phyloP scores from a whole-genome alignment of 1,140 invertebrate species.

The Temnothorax nylanderi region DNA sequence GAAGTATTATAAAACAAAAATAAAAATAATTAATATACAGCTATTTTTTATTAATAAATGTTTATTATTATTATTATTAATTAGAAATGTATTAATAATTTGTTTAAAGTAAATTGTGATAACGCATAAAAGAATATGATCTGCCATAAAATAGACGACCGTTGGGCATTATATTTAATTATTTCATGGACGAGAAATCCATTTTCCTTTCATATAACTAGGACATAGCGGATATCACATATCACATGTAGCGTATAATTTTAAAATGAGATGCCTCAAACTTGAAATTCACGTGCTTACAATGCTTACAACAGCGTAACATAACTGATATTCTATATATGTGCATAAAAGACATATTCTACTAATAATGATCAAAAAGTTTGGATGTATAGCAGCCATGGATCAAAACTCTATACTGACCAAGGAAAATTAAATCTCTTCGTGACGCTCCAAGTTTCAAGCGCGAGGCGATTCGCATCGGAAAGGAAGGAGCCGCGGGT shows the following conservation, averaged over 20 bases:
- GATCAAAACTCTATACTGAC: not conserved
- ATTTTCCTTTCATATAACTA: not conserved
- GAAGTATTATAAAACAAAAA: not conserved
- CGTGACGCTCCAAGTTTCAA: conserved; percentile 23
- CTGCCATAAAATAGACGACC: not conserved
- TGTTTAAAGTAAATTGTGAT: not conserved
- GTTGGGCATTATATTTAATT: conserved; percentile 11
- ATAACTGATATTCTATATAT: conserved; percentile 28
- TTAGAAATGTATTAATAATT: not conserved
- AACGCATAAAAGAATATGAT: not conserved
- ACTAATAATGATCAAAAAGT: conserved; percentile 12
- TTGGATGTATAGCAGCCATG: conserved; percentile 10
- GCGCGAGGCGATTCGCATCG: conserved; percentile 7
- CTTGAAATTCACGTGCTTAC: conserved; percentile 47
- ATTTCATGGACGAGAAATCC: not conserved
- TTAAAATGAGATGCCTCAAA: conserved; percentile 42
- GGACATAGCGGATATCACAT: not conserved
- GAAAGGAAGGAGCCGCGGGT: not conserved
- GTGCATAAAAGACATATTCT: conserved; percentile 57
- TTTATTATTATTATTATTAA: too few species aligned
- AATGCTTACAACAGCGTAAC: conserved; percentile 4
- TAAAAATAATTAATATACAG: not conserved
- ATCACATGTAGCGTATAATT: not conserved
- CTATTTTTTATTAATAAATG: not conserved
- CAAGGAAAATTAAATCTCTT: conserved; percentile 60